Evolutionary conservation across 1,140 invertebrate species (phyloP).

Genomic region (Lasioglossum baleicum): DNA sequence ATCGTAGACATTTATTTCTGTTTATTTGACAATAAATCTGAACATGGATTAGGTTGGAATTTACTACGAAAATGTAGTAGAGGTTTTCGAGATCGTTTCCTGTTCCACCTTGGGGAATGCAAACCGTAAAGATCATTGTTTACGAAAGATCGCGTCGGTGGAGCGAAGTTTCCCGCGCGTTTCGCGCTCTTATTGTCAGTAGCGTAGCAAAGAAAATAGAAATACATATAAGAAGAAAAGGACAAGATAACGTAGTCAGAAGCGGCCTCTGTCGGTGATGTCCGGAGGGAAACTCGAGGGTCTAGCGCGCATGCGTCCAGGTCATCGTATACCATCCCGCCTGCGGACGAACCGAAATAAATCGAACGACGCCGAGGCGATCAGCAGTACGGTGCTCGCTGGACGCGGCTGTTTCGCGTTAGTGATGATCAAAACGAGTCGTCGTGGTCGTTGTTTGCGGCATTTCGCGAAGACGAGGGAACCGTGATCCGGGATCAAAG

Average conservation of each 20-base stretch:
- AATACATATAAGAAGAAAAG: background rate
- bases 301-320: conserved; percentile 67
- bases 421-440: conserved; percentile 77
- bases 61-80: no score
- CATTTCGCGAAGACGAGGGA: conserved; percentile 70
- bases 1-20: no score
- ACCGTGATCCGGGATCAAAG: conserved; percentile 70
- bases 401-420: conserved; percentile 67
- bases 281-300: conserved; percentile 64
- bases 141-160: background rate
- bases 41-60: no score
- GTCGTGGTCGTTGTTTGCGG: conserved; percentile 69
- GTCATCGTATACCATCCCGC: conserved; percentile 64
- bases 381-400: conserved; percentile 74
- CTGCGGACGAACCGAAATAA: conserved; percentile 75
- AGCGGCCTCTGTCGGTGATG: conserved; percentile 63
- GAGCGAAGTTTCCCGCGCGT: conserved; percentile 19
- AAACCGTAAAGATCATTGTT: background rate
- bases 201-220: background rate
- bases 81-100: no score
- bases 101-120: no score
- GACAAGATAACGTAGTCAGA: background rate
- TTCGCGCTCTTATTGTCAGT: background rate
- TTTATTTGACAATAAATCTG: no score
- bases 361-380: conserved; percentile 75